Base-by-base conservation (phyloP, 1,140 invertebrate genomes). In the Melitaea cinxia region DNA sequence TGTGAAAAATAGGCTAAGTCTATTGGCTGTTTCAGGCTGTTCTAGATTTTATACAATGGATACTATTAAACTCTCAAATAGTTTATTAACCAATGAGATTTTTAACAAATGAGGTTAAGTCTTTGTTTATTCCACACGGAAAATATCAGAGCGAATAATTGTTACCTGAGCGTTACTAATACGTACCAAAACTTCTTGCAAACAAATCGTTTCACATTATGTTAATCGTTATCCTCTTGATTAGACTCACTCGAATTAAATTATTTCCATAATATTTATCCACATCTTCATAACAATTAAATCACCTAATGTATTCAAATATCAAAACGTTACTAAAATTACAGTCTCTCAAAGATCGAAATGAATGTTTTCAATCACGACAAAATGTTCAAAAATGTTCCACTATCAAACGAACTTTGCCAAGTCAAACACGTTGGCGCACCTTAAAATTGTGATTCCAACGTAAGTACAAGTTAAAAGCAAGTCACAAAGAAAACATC, bases 401-500 rank as follows among this genome's bases (percentile, higher is more conserved):
- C n/a, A n/a, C n/a, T n/a, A n/a, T n/a, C n/a, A n/a, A n/a, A n/a
- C n/a, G n/a, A 21, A 23, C 9, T 47, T 47, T 9, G 19, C 19
- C 12, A 35, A 55, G 7, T 55, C 4, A 30, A 37, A 55, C 23
- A 55, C 12, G 7, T 57, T 9, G n/a, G 23, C 17, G 26, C 39
- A 57, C 55, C 21, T 19, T 59, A 33, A 59, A 49, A 47, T 49
- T 52, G 21, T 21, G 37, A 35, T 52, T 58, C 14, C 52, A 47
- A 42, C 7, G 23, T 45, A 53, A 47, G 23, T 54, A 54, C 10
- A 65, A 58, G 35, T 55, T 66, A 58, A 68, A 59, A 52, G 55
- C 54, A 58, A 62, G 30, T 53, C 50, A 71, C 63, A 73, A 68
- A 74, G 57, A 74, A 72, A 79, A 75, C 62, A 72, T 65, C 66